Base-by-base conservation (phyloP, 2,797 vertebrate species). In the Leptodactylus fallax region DNA sequence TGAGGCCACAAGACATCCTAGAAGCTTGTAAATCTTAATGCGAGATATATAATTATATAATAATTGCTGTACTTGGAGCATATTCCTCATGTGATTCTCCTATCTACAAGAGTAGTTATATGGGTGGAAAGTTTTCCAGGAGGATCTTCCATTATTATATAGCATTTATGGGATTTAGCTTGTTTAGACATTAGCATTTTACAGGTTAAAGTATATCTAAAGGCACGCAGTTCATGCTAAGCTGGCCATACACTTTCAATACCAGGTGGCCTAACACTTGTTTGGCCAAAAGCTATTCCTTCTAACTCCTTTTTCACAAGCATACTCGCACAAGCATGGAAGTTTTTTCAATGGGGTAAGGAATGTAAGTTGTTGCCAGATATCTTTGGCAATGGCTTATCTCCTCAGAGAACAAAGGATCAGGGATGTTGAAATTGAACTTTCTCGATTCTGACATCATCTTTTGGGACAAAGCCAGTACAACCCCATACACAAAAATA, bases 1-100 rank as follows among this genome's bases (percentile, higher is more conserved):
- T 76, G 55, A 27, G n/a, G 56, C 36, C 55, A 76, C 47, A 49
- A 76, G 55, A 63, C 21, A 17, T 76, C 47, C 45, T 25, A 47
- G 60, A 45, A 23, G 63, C 60, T 49, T 82, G 47, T 49, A 65
- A 82, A 53, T 5, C n/a, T 67, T 10, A 25, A 25, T 25, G 5
- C 3, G 7, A 63, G 9, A 85, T 69, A 76, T 77, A 25, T 76
- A 85, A 76, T 85, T 76, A 84, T 11, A 1, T n/a, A 19, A 8
- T 72, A 84, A 71, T 83, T 36, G 6, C 25, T 71, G 17, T 13
- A 72, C 53, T 56, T 71, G 47, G 80, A 51, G 23, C 3, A 27
- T 51, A 53, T 53, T 82, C 61, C 45, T 4, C 25, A 23, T 71
- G 36, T 49, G 60, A 63, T 36, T 81, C n/a, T 80, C 4, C 58